These are phyloP conservation scores for Priocnemis perturbator DNA, from an alignment of 2,888 invertebrate genomes.

Conservation along the genomic window DNA sequence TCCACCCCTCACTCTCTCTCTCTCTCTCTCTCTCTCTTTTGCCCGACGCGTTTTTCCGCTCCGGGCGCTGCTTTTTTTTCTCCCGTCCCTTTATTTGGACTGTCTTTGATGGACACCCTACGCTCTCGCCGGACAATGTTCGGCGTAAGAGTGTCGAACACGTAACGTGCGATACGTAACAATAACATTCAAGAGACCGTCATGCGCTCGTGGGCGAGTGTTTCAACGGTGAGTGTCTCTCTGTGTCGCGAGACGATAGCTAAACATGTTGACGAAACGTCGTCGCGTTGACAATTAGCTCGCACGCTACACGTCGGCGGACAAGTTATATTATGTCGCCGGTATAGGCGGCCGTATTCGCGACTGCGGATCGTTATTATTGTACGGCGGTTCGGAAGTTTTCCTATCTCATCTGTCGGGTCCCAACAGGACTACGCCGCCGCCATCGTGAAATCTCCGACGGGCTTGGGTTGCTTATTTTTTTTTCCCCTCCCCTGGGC, in stretches of 20 bases:
- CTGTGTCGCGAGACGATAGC: no score
- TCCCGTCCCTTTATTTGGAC: conserved; percentile 36
- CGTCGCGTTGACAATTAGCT: no score
- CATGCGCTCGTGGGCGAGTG: no score
- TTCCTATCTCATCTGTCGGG: conserved; percentile 2
- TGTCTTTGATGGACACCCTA: conserved; percentile 39
- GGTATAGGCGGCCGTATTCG: no score
- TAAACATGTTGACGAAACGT: no score
- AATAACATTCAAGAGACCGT: neutral
- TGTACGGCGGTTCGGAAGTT: no score
- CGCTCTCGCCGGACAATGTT: conserved; percentile 26
- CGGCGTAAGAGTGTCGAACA: conserved; percentile 6
- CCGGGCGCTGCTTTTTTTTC: conserved; percentile 37
- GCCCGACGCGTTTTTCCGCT: conserved; percentile 9
- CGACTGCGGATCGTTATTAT: no score
- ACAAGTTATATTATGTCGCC: no score
- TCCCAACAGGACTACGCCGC: neutral
- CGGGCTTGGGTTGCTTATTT: conserved; percentile 47
- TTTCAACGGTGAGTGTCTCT: no score
- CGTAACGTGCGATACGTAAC: neutral
- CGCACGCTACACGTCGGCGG: no score
- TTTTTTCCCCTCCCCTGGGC: conserved; percentile 21
- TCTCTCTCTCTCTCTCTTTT: conserved; percentile 7
- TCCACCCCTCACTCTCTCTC: neutral
- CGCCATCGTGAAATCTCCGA: conserved; percentile 46